Evolutionary conservation across 2,797 vertebrate genomes (phyloP).

Genomic region (Rhincodon typus): DNA sequence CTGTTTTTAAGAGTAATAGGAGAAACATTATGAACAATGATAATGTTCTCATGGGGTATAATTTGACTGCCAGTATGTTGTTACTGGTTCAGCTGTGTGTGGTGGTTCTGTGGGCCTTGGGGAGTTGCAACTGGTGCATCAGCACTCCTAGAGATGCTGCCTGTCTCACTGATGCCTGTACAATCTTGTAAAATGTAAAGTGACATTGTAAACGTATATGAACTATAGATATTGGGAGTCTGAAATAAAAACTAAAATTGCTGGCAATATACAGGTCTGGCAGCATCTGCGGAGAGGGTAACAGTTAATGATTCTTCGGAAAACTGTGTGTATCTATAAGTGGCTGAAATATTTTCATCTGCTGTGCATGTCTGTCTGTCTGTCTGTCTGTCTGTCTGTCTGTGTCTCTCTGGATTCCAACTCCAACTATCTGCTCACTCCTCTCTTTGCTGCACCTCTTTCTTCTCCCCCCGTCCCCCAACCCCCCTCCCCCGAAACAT

Average conservation of each 20-base stretch:
- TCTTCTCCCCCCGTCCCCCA: no score
- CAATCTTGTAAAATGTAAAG: not conserved
- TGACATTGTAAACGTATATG: not conserved
- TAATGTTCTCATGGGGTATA: not conserved
- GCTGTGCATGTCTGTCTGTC: not conserved
- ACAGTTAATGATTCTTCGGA: no score
- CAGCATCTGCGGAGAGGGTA: no score
- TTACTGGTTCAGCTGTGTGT: not conserved
- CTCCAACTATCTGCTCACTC: no score
- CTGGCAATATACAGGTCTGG: no score
- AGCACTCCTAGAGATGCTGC: not conserved
- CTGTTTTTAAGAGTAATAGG: not conserved
- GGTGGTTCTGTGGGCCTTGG: not conserved
- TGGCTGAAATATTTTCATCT: not conserved
- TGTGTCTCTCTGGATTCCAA: no score
- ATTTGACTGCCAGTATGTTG: not conserved
- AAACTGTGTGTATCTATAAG: not conserved
- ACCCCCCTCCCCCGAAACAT: no score
- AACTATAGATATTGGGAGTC: not conserved
- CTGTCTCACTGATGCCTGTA: not conserved
- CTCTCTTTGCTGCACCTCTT: no score
- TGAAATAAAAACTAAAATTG: not conserved
- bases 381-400: no score
- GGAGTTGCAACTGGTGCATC: slow-evolving; percentile 13
- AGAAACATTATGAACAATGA: not conserved